Base-by-base conservation (phyloP, 2,888 invertebrate species). In the Eupithecia centaureata region DNA sequence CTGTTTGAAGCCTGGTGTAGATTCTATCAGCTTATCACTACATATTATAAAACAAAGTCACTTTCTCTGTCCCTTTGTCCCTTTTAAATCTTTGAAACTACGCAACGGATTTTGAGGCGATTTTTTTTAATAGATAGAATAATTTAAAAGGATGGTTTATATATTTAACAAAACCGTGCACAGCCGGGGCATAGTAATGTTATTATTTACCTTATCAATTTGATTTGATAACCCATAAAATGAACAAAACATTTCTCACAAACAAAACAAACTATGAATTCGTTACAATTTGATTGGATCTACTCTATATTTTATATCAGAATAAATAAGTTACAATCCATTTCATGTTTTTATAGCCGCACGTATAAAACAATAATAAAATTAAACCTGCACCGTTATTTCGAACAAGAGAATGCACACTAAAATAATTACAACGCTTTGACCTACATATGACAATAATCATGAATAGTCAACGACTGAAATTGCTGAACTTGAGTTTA, bases 291-390 rank as follows among this genome's bases (percentile, higher is more conserved):
- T n/a, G n/a, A n/a, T n/a, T n/a, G n/a, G n/a, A n/a, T 22, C 22
- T 12, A 12, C 47, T 42, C n/a, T 42, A 12, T 47, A 10, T 47
- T 47, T 47, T 47, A 47, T 47, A 47, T 47, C 0, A 10, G 22
- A 22, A 47, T 47, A 47, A 33, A 54, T 52, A 38, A 15, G 58
- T 65, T 65, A 56, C 54, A 59, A 59, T 52, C 28, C 28, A 61
- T 30, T 30, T 42, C 65, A 12, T 54, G 65, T 59, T 65, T 65
- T 65, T 38, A 60, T 60, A 65, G 27, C 65, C 25, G 54, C 32
- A 58, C 38, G 25, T 58, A 63, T 32, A 30, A 58, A 59, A 33
- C 54, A 47, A 47, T 22, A 52, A 18, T 65, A 47, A 61, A 65
- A 65, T 61, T 56, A 51, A 52, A 38, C 28, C 52, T 54, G 51